Evolutionary conservation across 2,888 invertebrate genomes (phyloP), one percentile per base, ranked within the genome.

Genomic region (Scrobipalpa atriplicella): DNA sequence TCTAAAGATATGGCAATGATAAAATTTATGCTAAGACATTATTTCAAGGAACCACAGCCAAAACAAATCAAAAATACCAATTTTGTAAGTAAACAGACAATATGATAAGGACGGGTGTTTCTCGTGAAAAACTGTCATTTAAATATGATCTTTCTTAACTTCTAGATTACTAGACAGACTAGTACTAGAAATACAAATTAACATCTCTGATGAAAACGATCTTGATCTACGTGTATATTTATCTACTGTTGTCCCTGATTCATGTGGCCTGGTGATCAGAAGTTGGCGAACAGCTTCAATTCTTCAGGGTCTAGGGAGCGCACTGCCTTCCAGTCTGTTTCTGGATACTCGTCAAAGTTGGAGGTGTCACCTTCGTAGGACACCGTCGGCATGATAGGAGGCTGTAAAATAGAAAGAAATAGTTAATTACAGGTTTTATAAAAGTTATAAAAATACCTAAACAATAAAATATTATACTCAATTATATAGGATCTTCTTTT

Each of bases 301-400:
- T 98, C 97, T 74, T 95, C 95, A 72, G 96, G 95, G 78, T 96
- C 96, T 70, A 97, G 93, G 60, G 96, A 94, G 69, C 96, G 95
- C 66, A 96, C 95, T 10, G 96, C 95, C 81, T 96, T 96, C 96
- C 96, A 97, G 83, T 98, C 97, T 36, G 95, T 95, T 90, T 99
- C 99, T 18, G 98, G 97, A 85, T 99, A 99, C 80, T 97, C 97
- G 85, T 99, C 99, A 87, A 99, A 99, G 90, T 99, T 99, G 69
- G 97, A 96, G 0, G 98, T 97, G 85, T 99, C 99, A 1, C 98
- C 98, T 71, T 98, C 97, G 82, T 96, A 97, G 73, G 96, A 95
- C 13, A 99, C 95, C 80, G 97, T 95, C 19, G 99, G 99, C 74
- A 98, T 94, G 77, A 99, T 97, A 38, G 99, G 99, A 3, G 99